Conservation (phyloP, 2,888 invertebrate genomes). For the Pogonocherus hispidulus region DNA sequence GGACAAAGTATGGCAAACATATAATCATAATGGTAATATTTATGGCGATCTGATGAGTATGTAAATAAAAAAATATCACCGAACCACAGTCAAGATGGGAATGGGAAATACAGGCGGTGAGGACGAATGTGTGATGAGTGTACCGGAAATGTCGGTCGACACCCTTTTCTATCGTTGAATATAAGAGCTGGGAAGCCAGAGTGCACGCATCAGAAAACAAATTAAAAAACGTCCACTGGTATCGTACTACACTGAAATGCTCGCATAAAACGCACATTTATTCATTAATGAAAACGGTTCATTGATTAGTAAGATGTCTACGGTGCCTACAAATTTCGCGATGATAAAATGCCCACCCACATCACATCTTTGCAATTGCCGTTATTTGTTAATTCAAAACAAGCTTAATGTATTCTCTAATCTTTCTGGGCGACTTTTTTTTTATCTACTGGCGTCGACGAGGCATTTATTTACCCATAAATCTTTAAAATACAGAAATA, state of each 20-base stretch:
- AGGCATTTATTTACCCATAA: not conserved
- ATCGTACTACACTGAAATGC: conserved; percentile 3
- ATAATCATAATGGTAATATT: not conserved
- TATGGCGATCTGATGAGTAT: not conserved
- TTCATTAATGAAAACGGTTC: conserved; percentile 7
- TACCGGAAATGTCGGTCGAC: conserved; percentile 51
- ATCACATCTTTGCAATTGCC: not conserved
- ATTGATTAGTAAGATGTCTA: conserved; percentile 16
- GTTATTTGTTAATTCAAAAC: not conserved
- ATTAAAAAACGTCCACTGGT: not conserved
- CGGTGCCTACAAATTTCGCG: not conserved
- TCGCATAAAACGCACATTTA: conserved; percentile 15
- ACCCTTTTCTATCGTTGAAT: conserved; percentile 41
- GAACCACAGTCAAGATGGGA: conserved; percentile 10
- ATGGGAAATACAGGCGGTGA: conserved; percentile 25
- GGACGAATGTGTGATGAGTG: conserved; percentile 35
- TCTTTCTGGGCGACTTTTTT: not conserved
- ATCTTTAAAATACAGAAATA: conserved; percentile 36
- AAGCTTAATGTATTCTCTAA: not conserved
- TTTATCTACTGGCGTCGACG: not conserved
- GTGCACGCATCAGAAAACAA: conserved; percentile 10
- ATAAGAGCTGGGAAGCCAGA: conserved; percentile 19
- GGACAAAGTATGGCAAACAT: not conserved
- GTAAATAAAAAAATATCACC: conserved; percentile 20
- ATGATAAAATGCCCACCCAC: conserved; percentile 3